Evolutionary conservation across 2,113 vertebrate species (phyloP), one percentile per base, ranked within the genome.

Genomic region (Centropristis striata): DNA sequence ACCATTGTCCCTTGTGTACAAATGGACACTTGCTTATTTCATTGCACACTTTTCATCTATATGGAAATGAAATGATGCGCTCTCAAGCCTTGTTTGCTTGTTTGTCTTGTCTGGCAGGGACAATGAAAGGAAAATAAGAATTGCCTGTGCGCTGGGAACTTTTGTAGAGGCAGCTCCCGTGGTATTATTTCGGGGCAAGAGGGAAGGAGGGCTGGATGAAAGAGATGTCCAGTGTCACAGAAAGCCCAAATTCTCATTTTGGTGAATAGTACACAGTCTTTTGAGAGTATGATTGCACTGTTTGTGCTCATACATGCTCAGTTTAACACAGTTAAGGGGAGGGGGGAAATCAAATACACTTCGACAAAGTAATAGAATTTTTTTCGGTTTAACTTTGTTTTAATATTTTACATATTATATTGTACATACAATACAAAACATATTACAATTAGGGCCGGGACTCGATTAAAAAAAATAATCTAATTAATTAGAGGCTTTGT

Each of bases 11-110:
- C 90, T 94, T 87, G 84, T 91, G 87, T 77, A 89, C 88, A 92
- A 92, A 92, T 84, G 87, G 85, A 94, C 92, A 93, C 91, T 92
- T 91, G 91, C 85, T 89, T 91, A 84, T 90, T 91, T 92, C 93
- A 91, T 92, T 75, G 81, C 70, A 64, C 83, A 83, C 84, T 92
- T 94, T 89, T 92, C 90, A 93, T 95, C 90, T 94, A 93, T 93
- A 94, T 95, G 94, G 92, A 95, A 94, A 95, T 95, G 78, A 92
- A 91, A 90, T 71, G 80, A 93, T 86, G 85, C 32, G 8, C 82
- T 86, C 85, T 86, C 75, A 44, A 82, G 83, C 82, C 81, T 87
- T 90, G 72, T 94, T 92, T 92, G 88, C 85, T 86, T 92, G 91
- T 94, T 92, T 91, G 92, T 85, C 90, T 88, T 89, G 86, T 92